phyloP scores from a whole-genome alignment of 2,888 invertebrate genomes.

The Drosophila prolongata region DNA sequence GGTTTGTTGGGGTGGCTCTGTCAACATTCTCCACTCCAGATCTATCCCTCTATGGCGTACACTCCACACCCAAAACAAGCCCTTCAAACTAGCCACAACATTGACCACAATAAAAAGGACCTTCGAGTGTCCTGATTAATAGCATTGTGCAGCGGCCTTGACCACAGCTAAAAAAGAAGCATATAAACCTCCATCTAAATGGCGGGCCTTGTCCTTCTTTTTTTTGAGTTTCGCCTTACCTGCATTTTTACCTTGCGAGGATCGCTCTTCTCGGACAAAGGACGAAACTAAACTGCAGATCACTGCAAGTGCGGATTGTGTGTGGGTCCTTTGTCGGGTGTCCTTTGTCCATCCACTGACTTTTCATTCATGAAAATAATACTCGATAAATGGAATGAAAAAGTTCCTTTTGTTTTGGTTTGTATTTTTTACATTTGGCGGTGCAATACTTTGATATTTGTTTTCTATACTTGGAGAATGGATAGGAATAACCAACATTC shows the following conservation, averaged over 20 bases:
- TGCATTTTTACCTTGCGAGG: conserved; percentile 31
- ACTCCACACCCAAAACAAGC: conserved; percentile 28
- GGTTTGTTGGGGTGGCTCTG: conserved; percentile 23
- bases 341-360: conserved; percentile 64
- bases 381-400: conserved; percentile 35
- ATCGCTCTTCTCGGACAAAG: conserved; percentile 24
- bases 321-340: conserved; percentile 35
- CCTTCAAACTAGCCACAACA: conserved; percentile 64
- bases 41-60: conserved; percentile 4
- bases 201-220: conserved; percentile 3
- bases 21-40: not conserved
- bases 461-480: conserved; percentile 36
- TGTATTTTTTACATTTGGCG: conserved; percentile 45
- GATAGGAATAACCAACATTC: conserved; percentile 1
- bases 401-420: conserved; percentile 45
- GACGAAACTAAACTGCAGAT: conserved; percentile 62
- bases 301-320: conserved; percentile 67
- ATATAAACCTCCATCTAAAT: conserved; percentile 42
- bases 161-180: conserved; percentile 41
- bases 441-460: conserved; percentile 62
- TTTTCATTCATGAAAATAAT: conserved; percentile 67
- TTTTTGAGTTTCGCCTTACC: conserved; percentile 23
- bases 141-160: conserved; percentile 49
- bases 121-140: conserved; percentile 59
- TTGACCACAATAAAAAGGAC: conserved; percentile 65